Percentiles rank a stretch among this genome's conserved stretches.
Evolutionary conservation across 2,888 invertebrate genomes (phyloP).

Genomic region (Anorthoa munda): DNA sequence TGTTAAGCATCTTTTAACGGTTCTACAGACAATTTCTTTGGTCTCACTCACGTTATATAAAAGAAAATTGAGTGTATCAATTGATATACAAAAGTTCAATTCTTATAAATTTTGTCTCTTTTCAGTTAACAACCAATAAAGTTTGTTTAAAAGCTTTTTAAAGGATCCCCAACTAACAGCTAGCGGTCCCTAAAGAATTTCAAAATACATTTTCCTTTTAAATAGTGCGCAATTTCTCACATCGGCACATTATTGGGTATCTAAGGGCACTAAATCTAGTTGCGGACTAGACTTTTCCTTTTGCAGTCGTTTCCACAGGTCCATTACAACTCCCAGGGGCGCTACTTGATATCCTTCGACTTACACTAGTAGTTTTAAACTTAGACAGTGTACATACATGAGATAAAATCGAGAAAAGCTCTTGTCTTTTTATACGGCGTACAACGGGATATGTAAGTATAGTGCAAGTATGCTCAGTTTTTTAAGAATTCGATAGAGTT

Average conservation of each 20-base stretch:
- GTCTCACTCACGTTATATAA: too few species aligned
- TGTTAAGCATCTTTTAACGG: too few species aligned
- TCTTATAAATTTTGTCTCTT: neutral
- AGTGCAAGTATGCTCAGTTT: neutral
- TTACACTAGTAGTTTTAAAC: constrained; percentile 75
- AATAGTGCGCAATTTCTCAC: constrained; percentile 66
- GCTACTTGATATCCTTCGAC: constrained; percentile 76
- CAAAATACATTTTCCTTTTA: constrained; percentile 59
- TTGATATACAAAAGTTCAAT: neutral
- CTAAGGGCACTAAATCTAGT: constrained; percentile 83
- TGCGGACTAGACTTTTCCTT: constrained; percentile 82
- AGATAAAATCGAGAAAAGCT: constrained; percentile 67
- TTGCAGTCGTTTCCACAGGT: constrained; percentile 82
- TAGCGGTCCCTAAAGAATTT: constrained; percentile 49
- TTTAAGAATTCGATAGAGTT: too few species aligned
- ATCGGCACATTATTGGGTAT: constrained; percentile 77
- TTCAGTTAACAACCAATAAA: constrained; percentile 4
- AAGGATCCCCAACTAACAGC: constrained; percentile 8
- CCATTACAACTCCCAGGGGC: constrained; percentile 84
- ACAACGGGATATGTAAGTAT: neutral
- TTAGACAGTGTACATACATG: constrained; percentile 68
- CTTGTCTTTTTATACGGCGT: constrained; percentile 29
- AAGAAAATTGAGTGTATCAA: too few species aligned
- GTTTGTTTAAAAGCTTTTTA: constrained; percentile 38
- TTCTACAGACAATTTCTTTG: too few species aligned